These are phyloP conservation scores for Platyura marginata DNA, from an alignment of 1,140 invertebrate species.

Conservation along the genomic window DNA sequence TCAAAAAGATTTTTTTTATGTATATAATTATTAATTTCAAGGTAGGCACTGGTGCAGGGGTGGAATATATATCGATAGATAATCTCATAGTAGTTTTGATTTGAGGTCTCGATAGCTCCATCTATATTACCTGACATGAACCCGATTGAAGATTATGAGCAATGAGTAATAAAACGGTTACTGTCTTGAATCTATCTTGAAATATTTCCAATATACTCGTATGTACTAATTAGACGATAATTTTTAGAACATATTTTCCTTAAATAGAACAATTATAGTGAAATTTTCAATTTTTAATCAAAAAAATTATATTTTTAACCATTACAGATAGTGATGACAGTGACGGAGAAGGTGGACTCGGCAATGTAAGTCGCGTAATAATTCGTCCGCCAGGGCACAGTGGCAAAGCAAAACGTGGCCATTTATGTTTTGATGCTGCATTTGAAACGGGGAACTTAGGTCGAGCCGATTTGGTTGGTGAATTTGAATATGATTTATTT, in stretches of 20 bases:
- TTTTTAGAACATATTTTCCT: not conserved
- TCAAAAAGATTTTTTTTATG: no score
- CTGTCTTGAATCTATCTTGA: no score
- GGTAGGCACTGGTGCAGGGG: no score
- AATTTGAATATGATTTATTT: constrained; percentile 92
- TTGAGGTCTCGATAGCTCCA: no score
- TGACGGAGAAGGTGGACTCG: constrained; percentile 82
- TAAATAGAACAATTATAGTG: not conserved
- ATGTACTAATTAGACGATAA: not conserved
- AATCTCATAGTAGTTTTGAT: no score
- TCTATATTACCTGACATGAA: no score
- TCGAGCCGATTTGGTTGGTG: constrained; percentile 80
- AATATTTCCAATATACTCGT: no score
- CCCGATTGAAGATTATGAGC: no score
- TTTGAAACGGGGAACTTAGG: constrained; percentile 97
- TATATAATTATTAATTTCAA: no score
- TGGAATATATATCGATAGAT: no score
- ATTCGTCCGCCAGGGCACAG: constrained; percentile 83
- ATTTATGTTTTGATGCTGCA: constrained; percentile 92
- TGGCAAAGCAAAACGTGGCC: constrained; percentile 63
- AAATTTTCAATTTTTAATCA: not conserved
- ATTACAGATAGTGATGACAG: constrained; percentile 80
- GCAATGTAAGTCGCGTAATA: constrained; percentile 85
- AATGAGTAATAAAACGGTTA: no score
- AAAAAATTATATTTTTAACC: not conserved